Evolutionary conservation across 53 echinoderm and acorn worm species (phyloP), one percentile per base, ranked within the genome.

Genomic region (Echinarachnius parma): DNA sequence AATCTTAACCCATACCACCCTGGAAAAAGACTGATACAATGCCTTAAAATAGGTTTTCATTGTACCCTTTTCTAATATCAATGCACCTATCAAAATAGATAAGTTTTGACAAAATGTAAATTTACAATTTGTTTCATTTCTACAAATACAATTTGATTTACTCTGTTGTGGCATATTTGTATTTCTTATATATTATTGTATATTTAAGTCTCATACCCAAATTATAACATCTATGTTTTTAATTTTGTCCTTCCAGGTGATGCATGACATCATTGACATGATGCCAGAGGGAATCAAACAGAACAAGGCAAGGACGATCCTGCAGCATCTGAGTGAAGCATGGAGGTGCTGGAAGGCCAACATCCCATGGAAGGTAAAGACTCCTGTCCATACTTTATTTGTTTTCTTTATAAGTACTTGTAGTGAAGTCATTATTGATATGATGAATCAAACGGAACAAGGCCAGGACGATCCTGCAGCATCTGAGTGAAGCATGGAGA

Each of bases 201-300:
- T n/a, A n/a, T n/a, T n/a, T n/a, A n/a, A n/a, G n/a, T n/a, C n/a
- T n/a, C n/a, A n/a, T n/a, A n/a, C n/a, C n/a, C n/a, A 10, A 65
- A 7, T 29, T 2, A 28, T 28, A 29, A 2, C n/a, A n/a, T n/a
- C 42, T n/a, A 39, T 39, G 39, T 39, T 39, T 7, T 39, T 39
- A 13, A 9, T 39, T n/a, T 63, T 37, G 13, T 7, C 39, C 39
- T 60, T 60, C 3, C 68, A 94, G 93, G 90, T 94, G 28, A 92
- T 98, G 98, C 98, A 98, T 25, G 88, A 98, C 63, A 98, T 91
- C 80, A 75, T 98, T 9, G 98, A 92, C 63, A 98, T 98, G 98
- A 98, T 92, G 98, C 98, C 98, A 0, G 98, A 98, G 42, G 98
- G 98, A 20, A 98, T 98, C 69, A 98, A 98, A 62, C 98, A 98